A percentile compares a stretch with the other conserved stretches of the same genome.
Conservation (phyloP, 2,797 vertebrate genomes). For the Pteronotus mesoamericanus region DNA sequence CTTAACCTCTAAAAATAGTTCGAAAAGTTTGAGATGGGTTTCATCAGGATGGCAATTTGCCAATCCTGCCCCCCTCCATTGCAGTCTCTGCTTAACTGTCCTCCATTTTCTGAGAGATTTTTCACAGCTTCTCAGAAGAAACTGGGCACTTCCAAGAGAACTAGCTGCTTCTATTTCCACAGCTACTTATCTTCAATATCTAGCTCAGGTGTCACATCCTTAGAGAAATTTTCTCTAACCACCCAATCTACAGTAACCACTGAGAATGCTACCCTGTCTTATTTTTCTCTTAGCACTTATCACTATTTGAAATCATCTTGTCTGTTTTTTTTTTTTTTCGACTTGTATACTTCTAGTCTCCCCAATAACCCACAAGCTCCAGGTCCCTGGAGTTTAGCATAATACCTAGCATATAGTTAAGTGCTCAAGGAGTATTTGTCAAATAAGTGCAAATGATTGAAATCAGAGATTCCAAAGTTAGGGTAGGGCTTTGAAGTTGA, state of each 20-base stretch:
- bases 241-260: not conserved
- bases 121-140: conserved; percentile 37
- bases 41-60: conserved; percentile 8
- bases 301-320: conserved; percentile 1
- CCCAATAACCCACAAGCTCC: not conserved
- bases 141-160: conserved; percentile 35
- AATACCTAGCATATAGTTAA: not conserved
- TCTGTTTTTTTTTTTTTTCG: not conserved
- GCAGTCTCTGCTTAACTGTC: not conserved
- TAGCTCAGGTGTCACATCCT: not conserved
- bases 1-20: conserved; percentile 18
- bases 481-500: not conserved
- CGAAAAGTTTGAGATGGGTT: not conserved
- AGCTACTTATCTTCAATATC: conserved; percentile 3
- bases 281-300: not conserved
- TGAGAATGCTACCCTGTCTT: not conserved
- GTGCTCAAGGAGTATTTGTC: not conserved
- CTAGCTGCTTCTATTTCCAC: conserved; percentile 44
- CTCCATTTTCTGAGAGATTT: conserved; percentile 21
- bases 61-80: not conserved
- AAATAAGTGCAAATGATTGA: not conserved
- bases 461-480: not conserved
- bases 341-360: not conserved
- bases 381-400: not conserved
- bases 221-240: conserved; percentile 36